phyloP scores from a whole-genome alignment of 2,113 vertebrate genomes.

The Cariama cristata region DNA sequence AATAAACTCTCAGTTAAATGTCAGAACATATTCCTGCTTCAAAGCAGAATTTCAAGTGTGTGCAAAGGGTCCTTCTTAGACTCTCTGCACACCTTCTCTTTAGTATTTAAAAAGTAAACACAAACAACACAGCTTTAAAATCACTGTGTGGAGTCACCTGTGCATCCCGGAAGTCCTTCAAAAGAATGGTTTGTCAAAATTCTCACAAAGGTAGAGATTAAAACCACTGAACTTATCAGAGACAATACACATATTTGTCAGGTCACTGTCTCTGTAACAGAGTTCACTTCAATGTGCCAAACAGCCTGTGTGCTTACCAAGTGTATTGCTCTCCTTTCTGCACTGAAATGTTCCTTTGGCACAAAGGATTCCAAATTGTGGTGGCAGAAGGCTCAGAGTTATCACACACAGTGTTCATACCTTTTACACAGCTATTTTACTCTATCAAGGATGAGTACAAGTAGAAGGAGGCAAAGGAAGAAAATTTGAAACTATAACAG shows the following conservation, averaged over 20 bases:
- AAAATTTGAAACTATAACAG: neutral
- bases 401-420: neutral
- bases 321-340: neutral
- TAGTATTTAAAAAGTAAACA: slow-evolving; percentile 62
- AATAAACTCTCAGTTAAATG: slow-evolving; percentile 45
- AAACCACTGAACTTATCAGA: slow-evolving; percentile 50
- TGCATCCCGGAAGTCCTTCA: neutral
- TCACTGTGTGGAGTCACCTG: slow-evolving; percentile 37
- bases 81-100: slow-evolving; percentile 21
- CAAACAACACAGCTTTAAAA: slow-evolving; percentile 53
- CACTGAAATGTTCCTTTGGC: slow-evolving; percentile 13
- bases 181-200: slow-evolving; percentile 66
- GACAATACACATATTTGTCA: slow-evolving; percentile 2
- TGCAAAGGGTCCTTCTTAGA: slow-evolving; percentile 39
- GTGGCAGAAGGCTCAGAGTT: neutral
- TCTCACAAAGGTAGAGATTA: slow-evolving; percentile 47
- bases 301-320: neutral
- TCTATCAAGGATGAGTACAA: neutral
- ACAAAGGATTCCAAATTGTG: neutral
- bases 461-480: neutral
- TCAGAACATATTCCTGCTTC: slow-evolving; percentile 48
- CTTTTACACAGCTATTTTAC: neutral
- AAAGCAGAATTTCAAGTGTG: slow-evolving; percentile 38
- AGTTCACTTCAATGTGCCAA: neutral
- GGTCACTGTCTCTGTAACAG: slow-evolving; percentile 3